phyloP scores from a whole-genome alignment of 2,888 invertebrate genomes.

The Scaptomyza flava region DNA sequence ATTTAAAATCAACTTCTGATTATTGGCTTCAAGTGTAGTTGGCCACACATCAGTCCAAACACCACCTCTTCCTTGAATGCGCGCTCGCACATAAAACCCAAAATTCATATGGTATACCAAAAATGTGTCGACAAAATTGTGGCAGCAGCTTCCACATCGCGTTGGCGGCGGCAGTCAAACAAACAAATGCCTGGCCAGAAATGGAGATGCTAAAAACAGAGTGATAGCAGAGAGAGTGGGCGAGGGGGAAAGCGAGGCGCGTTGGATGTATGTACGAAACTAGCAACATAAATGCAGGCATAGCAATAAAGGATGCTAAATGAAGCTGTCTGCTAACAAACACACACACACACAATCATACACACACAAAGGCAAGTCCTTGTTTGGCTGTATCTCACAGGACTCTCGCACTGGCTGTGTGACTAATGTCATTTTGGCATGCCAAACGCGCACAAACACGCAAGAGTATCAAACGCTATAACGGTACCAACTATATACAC shows the following conservation, averaged over 20 bases:
- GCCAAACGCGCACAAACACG: constrained; percentile 68
- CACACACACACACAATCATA: too few relatives aligned
- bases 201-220: constrained; percentile 24
- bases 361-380: constrained; percentile 10
- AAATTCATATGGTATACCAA: constrained; percentile 68
- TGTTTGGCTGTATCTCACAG: constrained; percentile 15
- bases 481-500: constrained; percentile 22
- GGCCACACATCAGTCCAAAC: not conserved
- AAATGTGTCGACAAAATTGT: constrained; percentile 61
- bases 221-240: not conserved
- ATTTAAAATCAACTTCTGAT: not conserved
- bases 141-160: constrained; percentile 29
- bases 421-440: constrained; percentile 79
- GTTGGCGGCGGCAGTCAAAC: constrained; percentile 33
- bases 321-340: constrained; percentile 54
- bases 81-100: constrained; percentile 36
- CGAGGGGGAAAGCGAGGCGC: not conserved
- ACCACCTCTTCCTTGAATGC: not conserved
- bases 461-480: constrained; percentile 53
- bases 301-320: constrained; percentile 44
- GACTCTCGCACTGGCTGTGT: constrained; percentile 44
- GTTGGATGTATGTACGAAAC: not conserved
- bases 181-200: constrained; percentile 32
- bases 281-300: constrained; percentile 12
- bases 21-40: constrained; percentile 18